A percentile compares a stretch with the other conserved stretches of the same genome.
Conservation (phyloP, 2,113 vertebrate species). For the Rana temporaria region DNA sequence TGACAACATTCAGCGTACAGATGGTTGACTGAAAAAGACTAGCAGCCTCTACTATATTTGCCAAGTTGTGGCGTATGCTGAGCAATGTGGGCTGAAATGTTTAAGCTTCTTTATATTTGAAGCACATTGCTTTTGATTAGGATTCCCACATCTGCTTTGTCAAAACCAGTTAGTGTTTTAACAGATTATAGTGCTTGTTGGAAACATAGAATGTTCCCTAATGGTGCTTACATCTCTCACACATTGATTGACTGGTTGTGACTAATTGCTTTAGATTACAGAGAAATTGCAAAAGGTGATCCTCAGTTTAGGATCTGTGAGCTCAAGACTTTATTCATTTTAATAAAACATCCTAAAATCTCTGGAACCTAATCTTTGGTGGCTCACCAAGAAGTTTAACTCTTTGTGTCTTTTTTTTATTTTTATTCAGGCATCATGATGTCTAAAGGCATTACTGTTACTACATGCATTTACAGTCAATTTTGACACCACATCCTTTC, state of each 20-base stretch:
- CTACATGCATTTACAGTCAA: too few relatives aligned
- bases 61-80: conserved; percentile 7
- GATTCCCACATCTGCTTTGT: conserved; percentile 40
- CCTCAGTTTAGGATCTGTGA: too few relatives aligned
- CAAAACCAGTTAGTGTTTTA: conserved; percentile 21
- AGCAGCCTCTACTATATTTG: not conserved
- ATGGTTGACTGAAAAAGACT: conserved; percentile 18
- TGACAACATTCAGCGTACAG: not conserved
- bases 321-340: too few relatives aligned
- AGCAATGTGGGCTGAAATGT: conserved; percentile 12
- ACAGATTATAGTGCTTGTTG: conserved; percentile 10
- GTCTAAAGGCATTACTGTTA: too few relatives aligned
- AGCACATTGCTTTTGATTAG: conserved; percentile 41
- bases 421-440: too few relatives aligned
- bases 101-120: conserved; percentile 42
- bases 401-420: too few relatives aligned
- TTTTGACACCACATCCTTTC: too few relatives aligned
- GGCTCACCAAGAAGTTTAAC: too few relatives aligned
- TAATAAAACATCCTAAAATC: too few relatives aligned
- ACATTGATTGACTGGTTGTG: not conserved
- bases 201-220: conserved; percentile 9
- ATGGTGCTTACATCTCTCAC: conserved; percentile 4
- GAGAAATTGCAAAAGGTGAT: too few relatives aligned
- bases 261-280: not conserved
- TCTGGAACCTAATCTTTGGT: too few relatives aligned